Evolutionary conservation across 2,888 invertebrate genomes (phyloP).

Genomic region (Amblyjoppa fuscipennis): DNA sequence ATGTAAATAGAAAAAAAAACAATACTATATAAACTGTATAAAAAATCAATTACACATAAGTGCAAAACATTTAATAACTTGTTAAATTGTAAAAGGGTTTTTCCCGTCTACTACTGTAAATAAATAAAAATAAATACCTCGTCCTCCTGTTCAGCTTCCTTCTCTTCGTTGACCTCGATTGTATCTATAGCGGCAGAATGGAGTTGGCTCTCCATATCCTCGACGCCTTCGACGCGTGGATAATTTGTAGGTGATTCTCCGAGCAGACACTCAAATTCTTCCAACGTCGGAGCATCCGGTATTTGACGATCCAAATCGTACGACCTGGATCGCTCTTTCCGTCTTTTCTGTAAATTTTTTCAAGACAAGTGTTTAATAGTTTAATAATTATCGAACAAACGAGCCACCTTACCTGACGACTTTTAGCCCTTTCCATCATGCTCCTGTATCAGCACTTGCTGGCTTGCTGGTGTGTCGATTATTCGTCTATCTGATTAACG

Average conservation of each 20-base stretch:
- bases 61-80: no score
- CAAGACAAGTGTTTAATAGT: neutral
- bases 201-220: slow-evolving; percentile 84
- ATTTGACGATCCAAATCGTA: slow-evolving; percentile 78
- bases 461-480: neutral
- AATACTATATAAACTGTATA: no score
- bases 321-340: slow-evolving; percentile 77
- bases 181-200: slow-evolving; percentile 84
- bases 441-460: neutral
- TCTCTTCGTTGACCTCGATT: slow-evolving; percentile 79
- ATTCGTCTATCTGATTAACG: neutral
- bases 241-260: slow-evolving; percentile 84
- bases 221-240: slow-evolving; percentile 82
- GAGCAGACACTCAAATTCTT: slow-evolving; percentile 83
- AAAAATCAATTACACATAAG: no score
- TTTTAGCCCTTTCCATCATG: slow-evolving; percentile 56
- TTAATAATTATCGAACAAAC: neutral
- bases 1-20: no score
- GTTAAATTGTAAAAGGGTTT: no score
- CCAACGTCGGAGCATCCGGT: slow-evolving; percentile 83
- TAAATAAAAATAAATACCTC: slow-evolving; percentile 20
- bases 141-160: neutral
- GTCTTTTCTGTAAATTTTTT: slow-evolving; percentile 75
- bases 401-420: slow-evolving; percentile 38
- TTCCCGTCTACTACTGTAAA: no score